Base-by-base conservation (phyloP, 2,888 invertebrate genomes). In the Rutpela maculata region DNA sequence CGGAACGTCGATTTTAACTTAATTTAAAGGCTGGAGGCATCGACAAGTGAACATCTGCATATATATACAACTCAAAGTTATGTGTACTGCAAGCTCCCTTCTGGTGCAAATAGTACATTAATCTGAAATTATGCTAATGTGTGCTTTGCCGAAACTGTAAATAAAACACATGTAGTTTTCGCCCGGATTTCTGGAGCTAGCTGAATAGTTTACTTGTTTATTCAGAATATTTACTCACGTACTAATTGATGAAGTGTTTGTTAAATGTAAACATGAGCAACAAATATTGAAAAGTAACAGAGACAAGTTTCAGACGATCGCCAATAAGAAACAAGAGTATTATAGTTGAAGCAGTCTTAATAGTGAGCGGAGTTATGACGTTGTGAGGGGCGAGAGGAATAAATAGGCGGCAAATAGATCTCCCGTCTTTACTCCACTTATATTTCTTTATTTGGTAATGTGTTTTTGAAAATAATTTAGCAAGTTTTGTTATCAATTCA, bases 61-160 rank as follows among this genome's bases (percentile, higher is more conserved):
- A 69, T 22, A 69, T 57, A 69, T 35, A 57, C 31, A 57, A 67
- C n/a, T 55, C 67, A 67, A 55, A 67, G 55, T 50, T 55, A 50
- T 17, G 22, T 55, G 50, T n/a, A 7, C 22, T 12, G 22, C 15
- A 11, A 67, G 26, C 18, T n/a, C 12, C 62, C 19, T 62, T 22
- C n/a, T 19, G 55, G 55, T 68, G 55, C 68, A 68, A 68, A 68
- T 68, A 26, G 68, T 68, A 69, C 68, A 69, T 57, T 69, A 69
- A 57, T 57, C 4, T 57, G 68, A 57, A 57, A 69, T 69, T 69
- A 69, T 57, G 68, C 10, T 50, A 69, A 69, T 69, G 22, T 18
- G 31, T 56, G 22, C 12, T 69, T 9, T 57, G 18, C 56, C 35
- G 50, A 15, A 69, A 55, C 15, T 50, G 50, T 55, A 67, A 67